phyloP scores from a whole-genome alignment of 1,140 invertebrate species.

The Drosophila virilis region DNA sequence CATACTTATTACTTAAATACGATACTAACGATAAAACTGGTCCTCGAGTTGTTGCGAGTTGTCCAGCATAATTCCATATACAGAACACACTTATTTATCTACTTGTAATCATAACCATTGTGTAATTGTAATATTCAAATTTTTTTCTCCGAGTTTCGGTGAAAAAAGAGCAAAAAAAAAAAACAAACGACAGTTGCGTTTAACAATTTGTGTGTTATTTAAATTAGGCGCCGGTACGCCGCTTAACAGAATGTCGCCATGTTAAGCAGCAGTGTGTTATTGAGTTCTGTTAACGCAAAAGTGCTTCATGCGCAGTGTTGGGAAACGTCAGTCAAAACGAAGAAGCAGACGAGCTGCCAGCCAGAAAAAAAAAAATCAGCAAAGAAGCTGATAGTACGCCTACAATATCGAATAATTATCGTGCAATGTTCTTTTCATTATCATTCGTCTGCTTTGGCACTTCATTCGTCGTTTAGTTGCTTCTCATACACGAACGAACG shows the following conservation, averaged over 20 bases:
- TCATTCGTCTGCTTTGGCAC: slow-evolving; percentile 50
- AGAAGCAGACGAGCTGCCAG: slow-evolving; percentile 29
- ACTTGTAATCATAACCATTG: slow-evolving; percentile 40
- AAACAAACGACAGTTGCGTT: not conserved
- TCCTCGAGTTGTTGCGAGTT: slow-evolving; percentile 1
- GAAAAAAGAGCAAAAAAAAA: not conserved
- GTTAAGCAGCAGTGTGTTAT: slow-evolving; percentile 6
- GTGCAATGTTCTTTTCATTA: slow-evolving; percentile 57
- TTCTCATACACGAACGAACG: slow-evolving; percentile 55
- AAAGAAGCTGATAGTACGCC: slow-evolving; percentile 46
- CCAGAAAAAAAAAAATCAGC: slow-evolving; percentile 25
- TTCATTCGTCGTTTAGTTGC: slow-evolving; percentile 52
- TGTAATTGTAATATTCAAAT: slow-evolving; percentile 26
- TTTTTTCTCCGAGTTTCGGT: slow-evolving; percentile 14
- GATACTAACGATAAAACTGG: slow-evolving; percentile 15
- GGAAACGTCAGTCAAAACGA: slow-evolving; percentile 4
- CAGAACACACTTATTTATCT: slow-evolving; percentile 35
- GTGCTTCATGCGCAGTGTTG: slow-evolving; percentile 21
- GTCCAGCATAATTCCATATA: slow-evolving; percentile 41
- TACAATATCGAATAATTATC: slow-evolving; percentile 58
- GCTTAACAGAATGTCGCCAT: slow-evolving; percentile 7
- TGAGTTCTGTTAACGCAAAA: slow-evolving; percentile 10
- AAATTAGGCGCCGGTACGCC: not conserved
- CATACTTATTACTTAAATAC: slow-evolving; percentile 35
- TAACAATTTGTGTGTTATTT: not conserved